phyloP scores from a whole-genome alignment of 2,888 invertebrate species.

The Lathronympha strigana region DNA sequence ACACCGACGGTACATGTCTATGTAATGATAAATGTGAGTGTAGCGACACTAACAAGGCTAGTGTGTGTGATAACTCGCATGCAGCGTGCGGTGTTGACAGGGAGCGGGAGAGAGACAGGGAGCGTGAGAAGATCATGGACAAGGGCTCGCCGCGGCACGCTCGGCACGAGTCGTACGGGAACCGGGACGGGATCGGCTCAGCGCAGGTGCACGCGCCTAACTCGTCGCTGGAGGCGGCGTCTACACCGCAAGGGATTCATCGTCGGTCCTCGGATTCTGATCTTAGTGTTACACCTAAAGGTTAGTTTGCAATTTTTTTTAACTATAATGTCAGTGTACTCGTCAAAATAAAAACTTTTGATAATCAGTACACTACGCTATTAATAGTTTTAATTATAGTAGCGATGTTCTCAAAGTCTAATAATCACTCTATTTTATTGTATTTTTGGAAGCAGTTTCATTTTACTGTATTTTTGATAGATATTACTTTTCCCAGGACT shows the following conservation, averaged over 20 bases:
- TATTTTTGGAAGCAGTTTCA: too few species aligned
- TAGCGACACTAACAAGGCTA: constrained; percentile 72
- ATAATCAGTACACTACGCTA: too few species aligned
- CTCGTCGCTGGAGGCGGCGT: constrained; percentile 74
- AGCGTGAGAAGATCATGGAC: constrained; percentile 56
- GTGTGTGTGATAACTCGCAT: constrained; percentile 84
- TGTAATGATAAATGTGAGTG: constrained; percentile 48
- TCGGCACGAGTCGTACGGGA: constrained; percentile 83
- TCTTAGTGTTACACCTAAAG: constrained; percentile 96
- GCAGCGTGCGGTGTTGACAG: constrained; percentile 80
- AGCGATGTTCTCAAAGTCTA: too few species aligned
- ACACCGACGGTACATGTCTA: constrained; percentile 54
- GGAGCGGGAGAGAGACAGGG: constrained; percentile 57
- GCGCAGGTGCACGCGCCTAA: constrained; percentile 58
- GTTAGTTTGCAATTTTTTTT: constrained; percentile 71
- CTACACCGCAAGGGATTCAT: constrained; percentile 84
- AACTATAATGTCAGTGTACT: too few species aligned
- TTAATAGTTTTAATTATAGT: too few species aligned
- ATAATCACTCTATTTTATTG: too few species aligned
- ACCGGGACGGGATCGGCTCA: constrained; percentile 61
- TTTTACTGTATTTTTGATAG: too few species aligned
- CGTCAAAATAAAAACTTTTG: too few species aligned
- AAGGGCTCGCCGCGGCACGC: constrained; percentile 78
- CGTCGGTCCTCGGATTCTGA: constrained; percentile 97
- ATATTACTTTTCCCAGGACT: too few species aligned